Conservation (phyloP, 2,888 invertebrate genomes). For the Stenodera caucasica region DNA sequence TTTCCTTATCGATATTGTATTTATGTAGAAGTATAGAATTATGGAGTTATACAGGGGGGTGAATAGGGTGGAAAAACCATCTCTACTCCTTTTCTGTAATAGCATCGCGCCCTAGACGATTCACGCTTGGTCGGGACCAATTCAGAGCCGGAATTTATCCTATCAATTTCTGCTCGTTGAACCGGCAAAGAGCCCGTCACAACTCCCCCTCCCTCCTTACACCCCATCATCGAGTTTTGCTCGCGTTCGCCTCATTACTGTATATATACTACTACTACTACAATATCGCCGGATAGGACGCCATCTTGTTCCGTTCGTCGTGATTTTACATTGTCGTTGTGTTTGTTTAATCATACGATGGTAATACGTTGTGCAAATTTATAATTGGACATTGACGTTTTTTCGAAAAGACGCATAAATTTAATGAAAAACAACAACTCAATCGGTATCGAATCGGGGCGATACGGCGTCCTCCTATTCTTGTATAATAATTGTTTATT, state of each 20-base stretch:
- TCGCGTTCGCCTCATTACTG: constrained; percentile 36
- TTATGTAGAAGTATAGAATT: too few relatives aligned
- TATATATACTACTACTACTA: constrained; percentile 6
- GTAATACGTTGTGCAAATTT: constrained; percentile 49
- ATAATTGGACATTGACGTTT: constrained; percentile 49
- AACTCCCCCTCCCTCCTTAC: constrained; percentile 28
- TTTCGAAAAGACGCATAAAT: background rate
- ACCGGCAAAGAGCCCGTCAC: constrained; percentile 60
- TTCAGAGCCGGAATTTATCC: constrained; percentile 67
- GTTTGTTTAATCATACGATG: constrained; percentile 52
- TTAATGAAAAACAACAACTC: background rate
- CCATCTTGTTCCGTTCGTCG: constrained; percentile 53
- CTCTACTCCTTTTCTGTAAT: constrained; percentile 3
- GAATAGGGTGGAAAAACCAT: background rate
- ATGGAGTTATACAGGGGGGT: too few relatives aligned
- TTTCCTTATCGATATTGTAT: background rate
- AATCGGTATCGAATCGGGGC: too few relatives aligned
- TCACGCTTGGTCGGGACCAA: constrained; percentile 63
- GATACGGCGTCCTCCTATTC: too few relatives aligned
- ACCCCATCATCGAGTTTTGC: constrained; percentile 25
- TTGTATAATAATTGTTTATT: too few relatives aligned
- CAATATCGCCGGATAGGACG: constrained; percentile 48
- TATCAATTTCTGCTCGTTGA: constrained; percentile 66
- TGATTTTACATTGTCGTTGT: constrained; percentile 54
- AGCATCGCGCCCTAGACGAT: constrained; percentile 46